Conservation (phyloP, 2,797 vertebrate genomes). For the Gymnopithys bicolor region DNA sequence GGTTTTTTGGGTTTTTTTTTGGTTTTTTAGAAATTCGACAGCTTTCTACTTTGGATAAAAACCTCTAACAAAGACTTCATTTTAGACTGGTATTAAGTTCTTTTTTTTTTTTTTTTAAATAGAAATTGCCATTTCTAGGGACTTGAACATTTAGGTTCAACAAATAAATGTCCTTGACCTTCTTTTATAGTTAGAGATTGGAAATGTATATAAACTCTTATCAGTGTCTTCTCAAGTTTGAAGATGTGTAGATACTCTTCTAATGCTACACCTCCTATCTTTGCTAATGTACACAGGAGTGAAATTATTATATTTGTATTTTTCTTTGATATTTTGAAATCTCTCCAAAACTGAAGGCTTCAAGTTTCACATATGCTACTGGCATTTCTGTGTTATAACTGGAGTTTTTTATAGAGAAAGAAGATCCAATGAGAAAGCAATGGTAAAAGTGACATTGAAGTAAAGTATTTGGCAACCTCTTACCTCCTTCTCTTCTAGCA, state of each 20-base stretch:
- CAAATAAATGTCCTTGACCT: not conserved
- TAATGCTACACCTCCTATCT: not conserved
- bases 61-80: not conserved
- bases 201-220: not conserved
- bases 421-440: not conserved
- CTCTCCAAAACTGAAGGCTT: not conserved
- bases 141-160: not conserved
- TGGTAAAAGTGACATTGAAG: not conserved
- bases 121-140: not conserved
- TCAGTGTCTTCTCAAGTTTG: not conserved
- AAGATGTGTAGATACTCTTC: not conserved
- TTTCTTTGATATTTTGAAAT: not conserved
- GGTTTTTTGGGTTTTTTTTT: no score
- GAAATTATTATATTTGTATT: not conserved
- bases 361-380: not conserved
- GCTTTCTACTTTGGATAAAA: not conserved
- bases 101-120: no score
- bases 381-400: not conserved
- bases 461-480: not conserved
- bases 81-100: not conserved
- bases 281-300: not conserved
- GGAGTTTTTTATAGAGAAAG: not conserved
- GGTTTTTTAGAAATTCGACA: not conserved
- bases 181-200: not conserved
- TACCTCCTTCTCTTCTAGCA: not conserved